Conservation (phyloP, 2,797 vertebrate species). For the Catharus ustulatus region DNA sequence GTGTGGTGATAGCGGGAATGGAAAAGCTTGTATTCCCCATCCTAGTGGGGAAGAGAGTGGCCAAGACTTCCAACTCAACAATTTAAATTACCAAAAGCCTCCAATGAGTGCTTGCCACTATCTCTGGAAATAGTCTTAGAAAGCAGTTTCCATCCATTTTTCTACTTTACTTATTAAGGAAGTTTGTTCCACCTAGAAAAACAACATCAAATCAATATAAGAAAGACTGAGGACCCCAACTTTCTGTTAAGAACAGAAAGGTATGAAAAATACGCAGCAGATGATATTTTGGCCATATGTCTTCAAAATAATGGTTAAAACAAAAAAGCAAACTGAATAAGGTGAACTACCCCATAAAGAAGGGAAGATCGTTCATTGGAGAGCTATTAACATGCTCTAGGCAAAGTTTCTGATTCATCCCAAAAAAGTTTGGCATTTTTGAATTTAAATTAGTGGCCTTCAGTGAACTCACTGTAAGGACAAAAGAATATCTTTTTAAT, state of each 20-base stretch:
- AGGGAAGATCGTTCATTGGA: background rate
- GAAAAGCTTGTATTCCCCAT: background rate
- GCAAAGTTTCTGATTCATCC: background rate
- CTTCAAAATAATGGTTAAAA: background rate
- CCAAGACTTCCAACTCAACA: background rate
- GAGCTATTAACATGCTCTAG: background rate
- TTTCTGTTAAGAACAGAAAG: background rate
- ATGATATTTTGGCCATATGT: background rate
- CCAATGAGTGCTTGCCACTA: background rate
- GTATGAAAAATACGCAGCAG: background rate
- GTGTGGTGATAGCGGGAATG: background rate
- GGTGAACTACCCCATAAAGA: background rate
- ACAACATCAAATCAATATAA: background rate
- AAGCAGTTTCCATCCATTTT: background rate
- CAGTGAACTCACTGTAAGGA: background rate
- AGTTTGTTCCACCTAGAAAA: background rate
- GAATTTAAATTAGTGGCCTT: background rate
- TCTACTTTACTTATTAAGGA: background rate
- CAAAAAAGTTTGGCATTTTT: background rate
- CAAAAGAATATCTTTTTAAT: background rate
- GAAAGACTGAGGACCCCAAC: background rate
- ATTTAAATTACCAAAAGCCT: background rate
- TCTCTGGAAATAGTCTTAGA: background rate
- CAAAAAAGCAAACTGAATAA: background rate
- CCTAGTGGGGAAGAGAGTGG: background rate